phyloP scores from a whole-genome alignment of 2,888 invertebrate species.

The Chirona hameri region DNA sequence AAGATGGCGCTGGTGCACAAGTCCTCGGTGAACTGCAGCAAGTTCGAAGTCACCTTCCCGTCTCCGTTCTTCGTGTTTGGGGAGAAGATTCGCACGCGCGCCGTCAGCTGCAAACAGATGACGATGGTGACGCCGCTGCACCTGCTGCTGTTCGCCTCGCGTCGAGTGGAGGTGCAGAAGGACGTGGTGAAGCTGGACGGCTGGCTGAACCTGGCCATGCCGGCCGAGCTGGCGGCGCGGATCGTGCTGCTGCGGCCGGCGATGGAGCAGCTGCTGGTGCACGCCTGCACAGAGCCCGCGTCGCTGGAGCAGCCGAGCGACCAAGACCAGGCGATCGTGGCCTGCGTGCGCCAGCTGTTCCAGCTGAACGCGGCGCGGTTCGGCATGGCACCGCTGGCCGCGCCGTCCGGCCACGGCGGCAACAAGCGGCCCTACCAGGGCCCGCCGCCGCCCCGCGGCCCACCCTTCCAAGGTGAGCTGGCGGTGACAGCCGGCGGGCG shows the following conservation, averaged over 20 bases:
- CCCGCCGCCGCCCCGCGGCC: not conserved
- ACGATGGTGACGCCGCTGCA: constrained; percentile 94
- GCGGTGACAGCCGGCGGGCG: not conserved
- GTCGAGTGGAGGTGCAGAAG: constrained; percentile 73
- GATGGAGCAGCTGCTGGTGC: constrained; percentile 76
- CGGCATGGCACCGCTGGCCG: constrained; percentile 55
- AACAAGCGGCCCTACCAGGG: not conserved
- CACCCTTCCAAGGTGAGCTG: not conserved
- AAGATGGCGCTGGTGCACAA: constrained; percentile 94
- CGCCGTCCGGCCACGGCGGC: not conserved
- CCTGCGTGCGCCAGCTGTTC: constrained; percentile 69
- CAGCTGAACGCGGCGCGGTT: constrained; percentile 70
- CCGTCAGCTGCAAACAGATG: constrained; percentile 94
- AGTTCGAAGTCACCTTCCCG: constrained; percentile 75
- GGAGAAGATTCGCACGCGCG: constrained; percentile 93
- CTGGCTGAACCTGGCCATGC: constrained; percentile 78
- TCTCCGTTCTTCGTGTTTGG: constrained; percentile 97
- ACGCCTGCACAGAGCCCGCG: constrained; percentile 76
- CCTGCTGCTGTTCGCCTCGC: constrained; percentile 83
- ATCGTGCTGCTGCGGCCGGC: constrained; percentile 84
- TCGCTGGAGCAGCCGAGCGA: constrained; percentile 62
- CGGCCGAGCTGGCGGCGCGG: constrained; percentile 69
- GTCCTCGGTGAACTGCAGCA: constrained; percentile 91
- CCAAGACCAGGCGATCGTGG: constrained; percentile 58
- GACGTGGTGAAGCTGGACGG: constrained; percentile 39